Base-by-base conservation (phyloP, 1,140 invertebrate genomes). In the Brachionus sp. region DNA sequence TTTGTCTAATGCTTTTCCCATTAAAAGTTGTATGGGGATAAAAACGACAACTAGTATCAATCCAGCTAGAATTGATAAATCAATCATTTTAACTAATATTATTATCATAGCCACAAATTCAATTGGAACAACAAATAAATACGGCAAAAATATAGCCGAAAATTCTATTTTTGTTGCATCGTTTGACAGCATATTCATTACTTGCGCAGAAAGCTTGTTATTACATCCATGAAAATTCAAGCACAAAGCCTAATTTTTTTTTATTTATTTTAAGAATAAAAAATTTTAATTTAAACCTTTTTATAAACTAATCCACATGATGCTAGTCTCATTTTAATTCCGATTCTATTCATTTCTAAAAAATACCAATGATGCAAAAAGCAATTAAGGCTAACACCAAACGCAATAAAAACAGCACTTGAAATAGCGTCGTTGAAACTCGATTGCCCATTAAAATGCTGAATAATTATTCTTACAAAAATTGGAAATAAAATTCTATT, bases 281-380 rank as follows among this genome's bases (percentile, higher is more conserved):
- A 64, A 16, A 6, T 3, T n/a, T 4, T 70, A n/a, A 37, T 12
- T 37, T 37, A 35, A 37, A 75, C 70, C 91, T 95, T 95, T 87
- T 93, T 91, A 87, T 95, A 95, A 84, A 95, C 92, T 46, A 95
- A 89, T 0, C 93, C 92, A 85, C 92, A 93, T 86, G 93, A 92
- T 3, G 93, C 92, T 53, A 95, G 91, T 84, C 93, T 90, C 84
- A 94, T 91, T 88, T 93, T 92, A 91, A 95, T 93, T 42, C 94
- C 93, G 85, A 93, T 86, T 75, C 88, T 86, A 33, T 87, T 86
- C 35, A 93, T 91, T 66, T 90, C 91, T 87, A 95, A 92, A 90
- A 95, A 93, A 86, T 93, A 94, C 3, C 92, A 92, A 90, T 96
- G 94, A 85, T 92, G 91, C 1, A 93, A 88, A 42, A 95, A 88